Evolutionary conservation across 2,888 invertebrate species (phyloP), one percentile per base, ranked within the genome.

Genomic region (Acleris sparsana): DNA sequence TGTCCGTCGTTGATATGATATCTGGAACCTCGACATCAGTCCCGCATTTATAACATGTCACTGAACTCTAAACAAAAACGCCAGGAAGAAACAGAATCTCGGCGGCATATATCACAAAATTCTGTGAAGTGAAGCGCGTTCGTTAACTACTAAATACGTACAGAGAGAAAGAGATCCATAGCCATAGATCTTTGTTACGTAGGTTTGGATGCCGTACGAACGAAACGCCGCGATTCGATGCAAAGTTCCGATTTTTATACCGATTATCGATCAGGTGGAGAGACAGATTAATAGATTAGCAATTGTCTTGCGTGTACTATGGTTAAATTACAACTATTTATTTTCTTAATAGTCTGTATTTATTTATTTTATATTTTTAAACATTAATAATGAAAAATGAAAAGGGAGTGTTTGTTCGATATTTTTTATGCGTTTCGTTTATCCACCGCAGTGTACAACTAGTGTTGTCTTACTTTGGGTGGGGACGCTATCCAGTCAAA

Each of bases 141-240:
- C 79, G 72, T 80, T 79, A 46, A 46, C 46, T 39, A 73, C 76
- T 83, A 82, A 85, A 86, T 66, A 66, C 56, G 61, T 66, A 62
- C 55, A 66, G 61, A 66, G 84, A 86, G 84, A 86, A 86, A 87
- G 86, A 84, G 86, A 88, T 80, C 79, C 76, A 79, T 75, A 72
- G 71, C 76, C 78, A 80, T 76, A 80, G 77, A 79, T 67, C 66
- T 66, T 66, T 66, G 66, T 66, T 66, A 66, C 66, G 66, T 66
- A 62, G 56, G 44, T 57, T 61, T 48, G 61, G 62, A 66, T 20
- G 57, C 66, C 16, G n/a, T 57, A 46, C 11, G 52, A 66, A 62
- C 62, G 17, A 66, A 66, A 66, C 66, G 66, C 66, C 4, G 22
- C 6, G 11, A 39, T 11, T 17, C 44, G 29, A 39, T n/a, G 18